Evolutionary conservation across 1,140 invertebrate species (phyloP).

Genomic region (Psix sp.): DNA sequence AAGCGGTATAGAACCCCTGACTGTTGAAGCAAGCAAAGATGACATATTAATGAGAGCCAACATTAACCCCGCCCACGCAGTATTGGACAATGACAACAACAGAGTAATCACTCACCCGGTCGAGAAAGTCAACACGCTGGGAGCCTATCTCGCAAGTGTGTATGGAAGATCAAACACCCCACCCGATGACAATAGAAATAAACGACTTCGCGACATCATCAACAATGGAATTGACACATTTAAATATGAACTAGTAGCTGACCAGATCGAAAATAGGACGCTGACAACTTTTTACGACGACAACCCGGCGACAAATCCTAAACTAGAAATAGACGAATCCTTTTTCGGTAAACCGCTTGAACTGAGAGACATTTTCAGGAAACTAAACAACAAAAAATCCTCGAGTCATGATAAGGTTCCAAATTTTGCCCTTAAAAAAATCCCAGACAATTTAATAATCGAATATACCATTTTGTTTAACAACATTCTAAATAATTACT

Average conservation of each 20-base stretch:
- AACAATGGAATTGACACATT: not conserved
- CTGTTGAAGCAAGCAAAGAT: not conserved
- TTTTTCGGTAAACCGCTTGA: not conserved
- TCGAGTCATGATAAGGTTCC: conserved; percentile 14
- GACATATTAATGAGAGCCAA: not conserved
- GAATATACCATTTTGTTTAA: conserved; percentile 12
- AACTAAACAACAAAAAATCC: conserved; percentile 18
- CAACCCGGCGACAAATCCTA: conserved; percentile 7
- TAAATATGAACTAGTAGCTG: not conserved
- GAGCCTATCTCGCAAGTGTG: not conserved
- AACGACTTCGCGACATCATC: not conserved
- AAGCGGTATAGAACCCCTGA: not conserved
- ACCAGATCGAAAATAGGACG: not conserved
- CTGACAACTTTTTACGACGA: not conserved
- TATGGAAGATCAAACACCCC: not conserved
- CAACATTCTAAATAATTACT: conserved; percentile 18
- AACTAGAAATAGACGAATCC: conserved; percentile 14
- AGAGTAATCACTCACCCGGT: not conserved
- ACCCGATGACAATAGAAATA: not conserved
- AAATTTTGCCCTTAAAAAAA: conserved; percentile 9
- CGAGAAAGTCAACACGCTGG: not conserved
- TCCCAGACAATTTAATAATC: not conserved
- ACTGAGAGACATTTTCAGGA: not conserved
- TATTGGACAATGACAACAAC: not conserved
- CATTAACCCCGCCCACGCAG: not conserved